Conservation (phyloP, 2,797 vertebrate species). For the Telmatherina bonti region DNA sequence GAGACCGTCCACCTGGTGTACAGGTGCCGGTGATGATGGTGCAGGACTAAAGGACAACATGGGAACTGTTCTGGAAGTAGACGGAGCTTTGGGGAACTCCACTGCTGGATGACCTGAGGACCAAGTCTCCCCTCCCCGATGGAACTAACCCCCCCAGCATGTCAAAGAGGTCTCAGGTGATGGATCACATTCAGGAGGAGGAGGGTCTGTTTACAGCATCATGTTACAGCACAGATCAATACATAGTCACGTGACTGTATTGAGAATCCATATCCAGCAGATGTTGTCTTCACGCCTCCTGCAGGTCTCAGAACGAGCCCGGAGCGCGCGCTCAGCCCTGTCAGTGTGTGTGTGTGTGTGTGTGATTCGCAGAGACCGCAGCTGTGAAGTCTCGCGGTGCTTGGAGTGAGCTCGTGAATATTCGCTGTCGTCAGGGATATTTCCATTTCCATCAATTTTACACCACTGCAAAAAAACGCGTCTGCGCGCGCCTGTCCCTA, state of each 20-base stretch:
- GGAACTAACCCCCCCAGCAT: no score
- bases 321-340: no score
- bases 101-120: no score
- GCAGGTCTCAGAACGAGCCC: no score
- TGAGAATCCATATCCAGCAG: background rate
- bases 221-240: conserved; percentile 28
- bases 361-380: background rate
- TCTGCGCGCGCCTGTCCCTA: conserved; percentile 27
- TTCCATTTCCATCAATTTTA: conserved; percentile 57
- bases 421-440: conserved; percentile 48
- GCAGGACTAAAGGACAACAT: no score
- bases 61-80: no score
- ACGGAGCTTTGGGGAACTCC: no score
- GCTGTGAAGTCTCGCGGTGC: conserved; percentile 16
- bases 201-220: conserved; percentile 8
- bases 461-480: conserved; percentile 34
- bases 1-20: no score
- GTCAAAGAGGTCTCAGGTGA: no score
- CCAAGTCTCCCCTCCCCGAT: no score
- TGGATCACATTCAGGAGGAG: background rate
- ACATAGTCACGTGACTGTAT: background rate
- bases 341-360: background rate
- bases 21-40: no score
- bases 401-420: background rate
- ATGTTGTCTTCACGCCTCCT: no score